Evolutionary conservation across 2,888 invertebrate species (phyloP).

Genomic region (Lycophotia porphyrea): DNA sequence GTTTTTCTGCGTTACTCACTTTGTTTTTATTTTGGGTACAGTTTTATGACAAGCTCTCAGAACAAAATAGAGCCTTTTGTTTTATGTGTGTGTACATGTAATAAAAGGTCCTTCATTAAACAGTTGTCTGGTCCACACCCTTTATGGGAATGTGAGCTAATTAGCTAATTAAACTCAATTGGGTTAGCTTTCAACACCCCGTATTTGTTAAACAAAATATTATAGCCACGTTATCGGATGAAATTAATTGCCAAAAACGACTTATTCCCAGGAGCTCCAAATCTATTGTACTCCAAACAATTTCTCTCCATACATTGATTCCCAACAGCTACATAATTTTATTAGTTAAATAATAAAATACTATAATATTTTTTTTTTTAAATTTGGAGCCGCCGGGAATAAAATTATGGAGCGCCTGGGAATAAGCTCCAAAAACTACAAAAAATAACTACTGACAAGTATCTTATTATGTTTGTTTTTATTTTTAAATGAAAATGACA

Average conservation of each 20-base stretch:
- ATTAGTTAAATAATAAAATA: too few species aligned
- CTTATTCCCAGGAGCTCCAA: too few species aligned
- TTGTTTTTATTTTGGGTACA: slow-evolving; percentile 36
- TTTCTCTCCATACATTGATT: too few species aligned
- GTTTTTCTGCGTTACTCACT: slow-evolving; percentile 35
- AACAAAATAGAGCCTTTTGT: slow-evolving; percentile 57
- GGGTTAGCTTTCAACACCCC: slow-evolving; percentile 57
- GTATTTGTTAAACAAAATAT: slow-evolving; percentile 17
- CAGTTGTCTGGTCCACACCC: slow-evolving; percentile 64
- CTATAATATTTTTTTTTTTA: too few species aligned
- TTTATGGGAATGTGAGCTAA: slow-evolving; percentile 70
- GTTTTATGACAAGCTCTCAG: slow-evolving; percentile 53
- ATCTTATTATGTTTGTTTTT: neutral
- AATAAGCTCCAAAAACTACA: too few species aligned
- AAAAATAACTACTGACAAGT: neutral
- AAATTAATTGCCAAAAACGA: neutral
- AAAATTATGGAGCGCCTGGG: too few species aligned
- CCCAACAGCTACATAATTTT: too few species aligned
- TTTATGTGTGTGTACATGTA: slow-evolving; percentile 58
- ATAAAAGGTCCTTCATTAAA: slow-evolving; percentile 62
- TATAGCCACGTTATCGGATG: neutral
- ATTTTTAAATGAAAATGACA: slow-evolving; percentile 19
- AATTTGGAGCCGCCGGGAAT: too few species aligned
- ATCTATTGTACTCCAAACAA: too few species aligned
- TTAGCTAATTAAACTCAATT: slow-evolving; percentile 77